A percentile compares a stretch with the other conserved stretches of the same genome.
Evolutionary conservation across 2,888 invertebrate species (phyloP).

Genomic region (Hydraecia micacea): DNA sequence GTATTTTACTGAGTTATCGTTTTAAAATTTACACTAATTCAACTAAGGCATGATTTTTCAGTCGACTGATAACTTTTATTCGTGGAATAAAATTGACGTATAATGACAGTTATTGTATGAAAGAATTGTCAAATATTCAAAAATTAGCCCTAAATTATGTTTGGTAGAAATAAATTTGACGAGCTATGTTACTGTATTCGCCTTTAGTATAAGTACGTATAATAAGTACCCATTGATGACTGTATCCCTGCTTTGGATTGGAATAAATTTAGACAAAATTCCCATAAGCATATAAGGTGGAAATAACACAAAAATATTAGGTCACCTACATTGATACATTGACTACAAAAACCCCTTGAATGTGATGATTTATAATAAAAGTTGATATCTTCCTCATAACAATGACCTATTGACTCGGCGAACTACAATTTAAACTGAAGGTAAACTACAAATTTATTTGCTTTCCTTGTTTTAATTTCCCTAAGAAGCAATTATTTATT

Average conservation of each 20-base stretch:
- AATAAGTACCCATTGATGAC: too few relatives aligned
- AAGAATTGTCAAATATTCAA: too few relatives aligned
- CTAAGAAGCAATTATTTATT: not conserved
- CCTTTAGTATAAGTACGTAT: not conserved
- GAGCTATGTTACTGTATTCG: not conserved
- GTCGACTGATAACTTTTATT: too few relatives aligned
- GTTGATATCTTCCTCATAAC: conserved; percentile 25
- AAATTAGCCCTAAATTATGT: not conserved
- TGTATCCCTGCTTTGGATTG: not conserved
- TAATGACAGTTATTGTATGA: too few relatives aligned
- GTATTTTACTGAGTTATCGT: not conserved
- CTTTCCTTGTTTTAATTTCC: conserved; percentile 18
- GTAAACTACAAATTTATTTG: conserved; percentile 6
- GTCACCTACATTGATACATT: not conserved
- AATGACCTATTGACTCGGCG: not conserved
- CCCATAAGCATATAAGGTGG: not conserved
- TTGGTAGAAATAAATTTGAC: not conserved
- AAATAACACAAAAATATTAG: conserved; percentile 19
- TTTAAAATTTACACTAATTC: not conserved
- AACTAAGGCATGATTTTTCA: not conserved
- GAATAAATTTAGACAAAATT: not conserved
- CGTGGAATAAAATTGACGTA: too few relatives aligned
- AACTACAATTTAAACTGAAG: not conserved
- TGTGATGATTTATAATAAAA: conserved; percentile 3
- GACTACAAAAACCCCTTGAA: conserved; percentile 13